phyloP scores from a whole-genome alignment of 1,140 invertebrate species.

The Cyphomyrmex costatus region DNA sequence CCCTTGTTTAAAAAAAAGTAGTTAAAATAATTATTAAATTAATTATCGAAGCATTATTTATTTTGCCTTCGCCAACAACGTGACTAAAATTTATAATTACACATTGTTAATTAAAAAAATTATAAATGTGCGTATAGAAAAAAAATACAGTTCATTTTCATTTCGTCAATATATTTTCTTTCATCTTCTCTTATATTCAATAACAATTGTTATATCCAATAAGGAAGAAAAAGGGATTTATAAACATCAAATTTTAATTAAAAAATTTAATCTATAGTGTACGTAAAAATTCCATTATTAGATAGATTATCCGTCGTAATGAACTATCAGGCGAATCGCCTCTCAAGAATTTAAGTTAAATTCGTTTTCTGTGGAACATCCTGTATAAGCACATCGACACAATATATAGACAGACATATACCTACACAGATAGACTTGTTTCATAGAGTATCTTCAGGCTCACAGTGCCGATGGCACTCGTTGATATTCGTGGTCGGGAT shows the following conservation, averaged over 20 bases:
- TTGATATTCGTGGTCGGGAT: constrained; percentile 18
- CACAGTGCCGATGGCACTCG: not conserved
- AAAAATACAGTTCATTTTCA: not conserved
- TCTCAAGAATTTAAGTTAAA: not conserved
- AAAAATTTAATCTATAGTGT: not conserved
- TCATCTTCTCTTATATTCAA: not conserved
- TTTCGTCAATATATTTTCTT: not conserved
- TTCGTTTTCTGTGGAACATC: constrained; percentile 7
- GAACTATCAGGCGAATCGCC: not conserved
- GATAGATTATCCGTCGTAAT: not conserved
- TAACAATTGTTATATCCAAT: not conserved
- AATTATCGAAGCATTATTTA: not conserved
- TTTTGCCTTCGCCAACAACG: not conserved
- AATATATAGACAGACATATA: not conserved
- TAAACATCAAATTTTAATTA: not conserved
- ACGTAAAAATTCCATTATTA: not conserved
- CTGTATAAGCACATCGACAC: not conserved
- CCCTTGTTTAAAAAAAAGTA: not conserved
- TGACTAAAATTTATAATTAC: not conserved
- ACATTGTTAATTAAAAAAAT: not conserved
- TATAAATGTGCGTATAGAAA: not conserved
- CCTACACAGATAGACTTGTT: not conserved
- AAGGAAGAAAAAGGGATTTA: not conserved
- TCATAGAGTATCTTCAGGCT: not conserved
- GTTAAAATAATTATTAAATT: no score